Evolutionary conservation across 1,140 invertebrate genomes (phyloP).

Genomic region (Galleria mellonella): DNA sequence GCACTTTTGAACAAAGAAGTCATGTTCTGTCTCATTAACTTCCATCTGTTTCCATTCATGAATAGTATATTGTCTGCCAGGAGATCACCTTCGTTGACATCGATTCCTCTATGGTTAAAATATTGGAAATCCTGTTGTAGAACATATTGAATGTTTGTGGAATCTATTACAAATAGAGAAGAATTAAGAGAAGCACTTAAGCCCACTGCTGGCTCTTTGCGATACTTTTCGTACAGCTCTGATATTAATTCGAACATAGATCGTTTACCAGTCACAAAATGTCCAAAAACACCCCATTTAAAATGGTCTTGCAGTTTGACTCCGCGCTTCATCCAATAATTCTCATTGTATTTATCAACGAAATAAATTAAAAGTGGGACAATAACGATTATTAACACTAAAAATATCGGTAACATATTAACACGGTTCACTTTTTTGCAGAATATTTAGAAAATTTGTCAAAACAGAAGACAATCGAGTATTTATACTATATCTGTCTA

Average conservation of each 20-base stretch:
- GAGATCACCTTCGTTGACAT: conserved; percentile 68
- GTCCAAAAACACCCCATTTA: conserved; percentile 19
- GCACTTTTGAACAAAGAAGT: conserved; percentile 58
- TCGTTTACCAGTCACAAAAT: conserved; percentile 10
- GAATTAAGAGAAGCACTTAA: conserved; percentile 51
- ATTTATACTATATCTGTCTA: too few relatives aligned
- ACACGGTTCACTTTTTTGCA: too few relatives aligned
- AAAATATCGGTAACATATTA: too few relatives aligned
- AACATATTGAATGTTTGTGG: conserved; percentile 66
- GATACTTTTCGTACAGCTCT: conserved; percentile 25
- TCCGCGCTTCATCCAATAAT: conserved; percentile 24
- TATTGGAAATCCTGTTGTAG: conserved; percentile 63
- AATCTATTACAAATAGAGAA: conserved; percentile 60
- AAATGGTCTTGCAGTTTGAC: conserved; percentile 12
- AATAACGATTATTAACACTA: too few relatives aligned
- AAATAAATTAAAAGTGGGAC: conserved; percentile 1
- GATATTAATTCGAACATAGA: conserved; percentile 20
- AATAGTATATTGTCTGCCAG: conserved; percentile 74
- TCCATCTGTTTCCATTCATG: conserved; percentile 54
- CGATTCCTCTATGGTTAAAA: conserved; percentile 64
- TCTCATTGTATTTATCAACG: conserved; percentile 18
- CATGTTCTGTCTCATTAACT: conserved; percentile 56
- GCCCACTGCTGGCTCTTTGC: conserved; percentile 32
- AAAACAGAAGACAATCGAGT: too few relatives aligned
- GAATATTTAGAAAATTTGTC: too few relatives aligned